Evolutionary conservation across 2,113 vertebrate species (phyloP).

Genomic region (Phyllostomus hastatus): DNA sequence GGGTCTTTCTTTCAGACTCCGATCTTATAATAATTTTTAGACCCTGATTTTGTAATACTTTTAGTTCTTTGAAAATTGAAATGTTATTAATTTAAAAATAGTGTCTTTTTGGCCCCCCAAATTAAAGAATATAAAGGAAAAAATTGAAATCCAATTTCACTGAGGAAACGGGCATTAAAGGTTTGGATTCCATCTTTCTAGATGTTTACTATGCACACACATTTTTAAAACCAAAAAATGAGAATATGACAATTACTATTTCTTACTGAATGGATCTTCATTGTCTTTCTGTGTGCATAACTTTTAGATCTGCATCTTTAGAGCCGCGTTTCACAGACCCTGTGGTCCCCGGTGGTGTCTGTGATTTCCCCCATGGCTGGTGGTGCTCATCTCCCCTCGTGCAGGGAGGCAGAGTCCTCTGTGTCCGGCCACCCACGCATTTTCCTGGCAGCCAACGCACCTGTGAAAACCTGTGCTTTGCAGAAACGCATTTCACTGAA

Average conservation of each 20-base stretch:
- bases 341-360: neutral
- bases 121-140: neutral
- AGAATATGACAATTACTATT: neutral
- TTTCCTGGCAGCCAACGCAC: neutral
- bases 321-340: neutral
- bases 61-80: slow-evolving; percentile 9
- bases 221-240: neutral
- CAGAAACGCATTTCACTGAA: neutral
- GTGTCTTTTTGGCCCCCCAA: neutral
- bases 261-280: neutral
- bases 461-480: neutral
- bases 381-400: accelerated
- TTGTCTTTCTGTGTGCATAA: accelerated
- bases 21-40: neutral
- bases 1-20: neutral
- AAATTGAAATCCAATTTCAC: neutral
- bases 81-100: neutral
- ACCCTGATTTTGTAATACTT: neutral
- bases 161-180: neutral
- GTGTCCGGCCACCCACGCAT: neutral
- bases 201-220: neutral
- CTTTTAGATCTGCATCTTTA: neutral
- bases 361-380: neutral
- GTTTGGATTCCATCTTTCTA: neutral
- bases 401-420: neutral